Evolutionary conservation across 2,797 vertebrate genomes (phyloP).

Genomic region (Enteromius anoplus): DNA sequence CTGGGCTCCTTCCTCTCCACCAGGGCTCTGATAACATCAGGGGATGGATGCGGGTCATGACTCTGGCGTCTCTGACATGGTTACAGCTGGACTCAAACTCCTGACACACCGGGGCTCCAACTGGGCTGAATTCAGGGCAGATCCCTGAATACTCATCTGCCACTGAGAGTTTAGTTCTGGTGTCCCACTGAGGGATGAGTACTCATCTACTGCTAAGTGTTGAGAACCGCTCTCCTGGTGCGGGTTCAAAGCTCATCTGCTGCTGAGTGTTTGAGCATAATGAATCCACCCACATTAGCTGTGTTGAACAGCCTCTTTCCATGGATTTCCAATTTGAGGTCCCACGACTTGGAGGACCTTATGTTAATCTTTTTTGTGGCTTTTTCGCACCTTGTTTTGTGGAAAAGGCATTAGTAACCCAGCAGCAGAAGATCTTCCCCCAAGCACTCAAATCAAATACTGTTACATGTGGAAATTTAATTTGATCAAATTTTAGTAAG

Average conservation of each 20-base stretch:
- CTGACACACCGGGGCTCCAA: not conserved
- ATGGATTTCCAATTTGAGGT: not conserved
- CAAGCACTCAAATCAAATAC: not conserved
- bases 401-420: not conserved
- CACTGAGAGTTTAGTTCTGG: not conserved
- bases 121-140: slow-evolving; percentile 27
- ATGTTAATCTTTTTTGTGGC: not conserved
- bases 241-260: slow-evolving; percentile 27
- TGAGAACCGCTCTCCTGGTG: slow-evolving; percentile 19
- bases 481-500: not conserved
- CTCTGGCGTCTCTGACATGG: slow-evolving; percentile 16
- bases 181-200: not conserved
- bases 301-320: slow-evolving; percentile 8
- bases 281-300: not conserved
- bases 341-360: not conserved
- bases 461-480: not conserved
- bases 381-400: not conserved
- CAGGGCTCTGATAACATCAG: not conserved
- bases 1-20: not conserved
- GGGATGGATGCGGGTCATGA: slow-evolving; percentile 37
- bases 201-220: slow-evolving; percentile 10
- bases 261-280: slow-evolving; percentile 16
- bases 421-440: not conserved
- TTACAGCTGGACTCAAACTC: slow-evolving; percentile 35
- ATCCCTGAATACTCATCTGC: slow-evolving; percentile 8